phyloP scores from a whole-genome alignment of 2,888 invertebrate genomes.

The Salpingus planirostris region DNA sequence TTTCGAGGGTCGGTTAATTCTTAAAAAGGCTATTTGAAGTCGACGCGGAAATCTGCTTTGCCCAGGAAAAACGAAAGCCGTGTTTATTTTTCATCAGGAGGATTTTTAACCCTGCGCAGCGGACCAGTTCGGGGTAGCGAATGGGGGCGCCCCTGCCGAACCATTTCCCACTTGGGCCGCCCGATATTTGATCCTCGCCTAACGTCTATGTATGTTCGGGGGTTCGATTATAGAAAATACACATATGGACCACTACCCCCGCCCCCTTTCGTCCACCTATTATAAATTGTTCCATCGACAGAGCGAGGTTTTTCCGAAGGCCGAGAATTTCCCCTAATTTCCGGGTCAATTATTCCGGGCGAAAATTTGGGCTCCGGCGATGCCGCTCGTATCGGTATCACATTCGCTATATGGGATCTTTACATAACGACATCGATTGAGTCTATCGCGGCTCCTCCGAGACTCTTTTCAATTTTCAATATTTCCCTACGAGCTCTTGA shows the following conservation, averaged over 20 bases:
- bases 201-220: constrained; percentile 37
- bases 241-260: too few relatives aligned
- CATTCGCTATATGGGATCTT: constrained; percentile 33
- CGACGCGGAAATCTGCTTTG: constrained; percentile 31
- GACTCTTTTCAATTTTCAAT: constrained; percentile 45
- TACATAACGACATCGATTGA: constrained; percentile 40
- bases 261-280: too few relatives aligned
- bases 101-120: constrained; percentile 37
- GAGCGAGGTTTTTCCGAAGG: too few relatives aligned
- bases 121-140: constrained; percentile 20
- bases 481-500: constrained; percentile 43
- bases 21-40: constrained; percentile 32
- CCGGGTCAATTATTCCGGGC: too few relatives aligned
- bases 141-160: constrained; percentile 3
- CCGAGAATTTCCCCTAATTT: constrained; percentile 1
- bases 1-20: constrained; percentile 27
- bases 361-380: too few relatives aligned
- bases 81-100: constrained; percentile 42
- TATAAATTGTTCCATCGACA: not conserved
- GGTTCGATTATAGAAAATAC: constrained; percentile 41
- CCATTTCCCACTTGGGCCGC: constrained; percentile 8
- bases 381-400: constrained; percentile 27
- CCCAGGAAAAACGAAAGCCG: constrained; percentile 33
- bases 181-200: constrained; percentile 37
- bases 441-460: constrained; percentile 39